Base-by-base conservation (phyloP, 2,888 invertebrate species). In the Apoda limacodes region DNA sequence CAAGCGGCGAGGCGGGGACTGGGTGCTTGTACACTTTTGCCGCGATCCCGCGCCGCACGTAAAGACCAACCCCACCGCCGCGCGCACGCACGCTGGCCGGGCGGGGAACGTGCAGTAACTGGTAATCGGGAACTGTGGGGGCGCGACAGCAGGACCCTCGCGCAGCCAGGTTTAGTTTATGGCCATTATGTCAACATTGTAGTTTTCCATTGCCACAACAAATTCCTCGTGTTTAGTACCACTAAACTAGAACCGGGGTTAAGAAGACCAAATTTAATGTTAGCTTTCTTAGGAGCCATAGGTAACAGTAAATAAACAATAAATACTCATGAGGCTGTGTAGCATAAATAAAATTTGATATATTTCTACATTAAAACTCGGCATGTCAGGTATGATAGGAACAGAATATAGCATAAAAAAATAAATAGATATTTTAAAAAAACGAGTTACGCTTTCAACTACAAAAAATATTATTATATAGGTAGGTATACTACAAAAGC, bases 131-230 rank as follows among this genome's bases (percentile, higher is more conserved):
- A 10, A 34, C 22, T 1, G 17, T 9, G 5, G 41, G 41, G 2
- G 36, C 41, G 1, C 31, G 17, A 1, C 29, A 35, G 28, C 32
- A 21, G 35, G 34, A 1, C 34, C 41, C 6, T 9, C 10, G 3
- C 23, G 22, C 1, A 37, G 24, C 40, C 36, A 40, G 2, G 35
- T 40, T 14, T 40, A 37, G 14, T 37, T 34, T 9, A 41, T 22
- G 2, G 41, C 38, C 13, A 41, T 10, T 2, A 41, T 17, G 23
- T 38, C 38, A 4, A 32, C 31, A 3, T 22, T 9, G 21, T 32
- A 29, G 1, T 32, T 28, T 15, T 25, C 10, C 29, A 39, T 32
- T 10, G 31, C 36, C 10, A 23, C 35, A 3, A 39, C 3, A 21
- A 39, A 31, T 14, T 39, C 33, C 5, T 39, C 39, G 26, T 39